Evolutionary conservation across 2,113 vertebrate species (phyloP).

Genomic region (Pteropus alecto): DNA sequence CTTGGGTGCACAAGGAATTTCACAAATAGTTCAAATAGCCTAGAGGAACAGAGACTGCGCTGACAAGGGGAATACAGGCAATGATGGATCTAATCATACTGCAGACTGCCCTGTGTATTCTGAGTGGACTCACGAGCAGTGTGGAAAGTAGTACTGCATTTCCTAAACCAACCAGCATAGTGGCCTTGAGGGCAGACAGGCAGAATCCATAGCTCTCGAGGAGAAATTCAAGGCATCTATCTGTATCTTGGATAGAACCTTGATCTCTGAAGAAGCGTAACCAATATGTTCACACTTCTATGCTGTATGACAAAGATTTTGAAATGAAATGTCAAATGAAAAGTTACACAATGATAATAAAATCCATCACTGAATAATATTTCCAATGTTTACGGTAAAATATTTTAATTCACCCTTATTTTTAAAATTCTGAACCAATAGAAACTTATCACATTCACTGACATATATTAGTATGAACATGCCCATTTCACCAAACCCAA

Average conservation of each 20-base stretch:
- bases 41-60: background rate
- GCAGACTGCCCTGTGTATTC: background rate
- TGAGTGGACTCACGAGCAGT: background rate
- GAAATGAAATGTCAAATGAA: background rate
- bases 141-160: background rate
- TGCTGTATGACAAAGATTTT: background rate
- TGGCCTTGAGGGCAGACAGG: background rate
- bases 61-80: background rate
- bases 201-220: background rate
- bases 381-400: background rate
- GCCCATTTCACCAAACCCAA: background rate
- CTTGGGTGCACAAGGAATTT: constrained; percentile 15
- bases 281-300: background rate
- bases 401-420: background rate
- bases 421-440: background rate
- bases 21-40: background rate
- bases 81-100: background rate
- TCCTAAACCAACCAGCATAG: background rate
- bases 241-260: background rate
- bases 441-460: background rate
- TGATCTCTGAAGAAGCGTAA: background rate
- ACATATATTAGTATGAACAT: background rate
- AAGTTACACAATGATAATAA: background rate
- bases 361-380: background rate
- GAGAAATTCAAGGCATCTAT: background rate